These are phyloP conservation scores for Tringa solitaria DNA, from an alignment of 2,113 vertebrate genomes.

Conservation along the genomic window DNA sequence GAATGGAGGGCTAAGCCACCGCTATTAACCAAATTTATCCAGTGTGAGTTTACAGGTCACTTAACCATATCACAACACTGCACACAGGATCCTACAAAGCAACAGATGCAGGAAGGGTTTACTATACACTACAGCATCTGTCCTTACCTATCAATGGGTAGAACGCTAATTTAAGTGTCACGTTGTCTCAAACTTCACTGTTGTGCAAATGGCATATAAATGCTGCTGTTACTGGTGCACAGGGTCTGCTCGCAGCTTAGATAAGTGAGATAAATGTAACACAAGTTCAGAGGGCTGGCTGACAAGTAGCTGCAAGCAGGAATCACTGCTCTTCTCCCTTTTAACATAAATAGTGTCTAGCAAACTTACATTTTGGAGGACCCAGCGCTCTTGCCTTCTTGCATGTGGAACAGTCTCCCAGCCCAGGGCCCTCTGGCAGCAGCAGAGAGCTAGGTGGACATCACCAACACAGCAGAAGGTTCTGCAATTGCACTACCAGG, in stretches of 20 bases:
- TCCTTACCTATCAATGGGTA: neutral
- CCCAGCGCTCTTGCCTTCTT: neutral
- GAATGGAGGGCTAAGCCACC: neutral
- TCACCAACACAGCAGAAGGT: neutral
- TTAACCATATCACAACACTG: neutral
- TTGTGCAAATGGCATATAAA: neutral
- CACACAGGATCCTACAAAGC: neutral
- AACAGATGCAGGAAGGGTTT: neutral
- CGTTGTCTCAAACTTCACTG: neutral
- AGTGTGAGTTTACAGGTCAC: neutral
- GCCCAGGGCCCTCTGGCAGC: neutral
- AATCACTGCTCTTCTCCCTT: neutral
- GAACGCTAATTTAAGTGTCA: neutral
- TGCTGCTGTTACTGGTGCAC: neutral
- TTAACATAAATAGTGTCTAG: neutral
- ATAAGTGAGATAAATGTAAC: neutral
- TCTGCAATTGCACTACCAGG: neutral
- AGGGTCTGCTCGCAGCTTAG: neutral
- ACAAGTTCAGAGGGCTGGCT: neutral
- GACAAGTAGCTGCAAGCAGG: neutral
- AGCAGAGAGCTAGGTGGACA: neutral
- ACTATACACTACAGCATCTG: neutral
- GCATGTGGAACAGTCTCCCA: neutral
- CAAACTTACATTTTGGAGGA: slow-evolving; percentile 1
- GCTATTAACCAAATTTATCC: neutral